These are phyloP conservation scores for Meleagris gallopavo DNA, from an alignment of 2,113 vertebrate species.

Conservation along the genomic window DNA sequence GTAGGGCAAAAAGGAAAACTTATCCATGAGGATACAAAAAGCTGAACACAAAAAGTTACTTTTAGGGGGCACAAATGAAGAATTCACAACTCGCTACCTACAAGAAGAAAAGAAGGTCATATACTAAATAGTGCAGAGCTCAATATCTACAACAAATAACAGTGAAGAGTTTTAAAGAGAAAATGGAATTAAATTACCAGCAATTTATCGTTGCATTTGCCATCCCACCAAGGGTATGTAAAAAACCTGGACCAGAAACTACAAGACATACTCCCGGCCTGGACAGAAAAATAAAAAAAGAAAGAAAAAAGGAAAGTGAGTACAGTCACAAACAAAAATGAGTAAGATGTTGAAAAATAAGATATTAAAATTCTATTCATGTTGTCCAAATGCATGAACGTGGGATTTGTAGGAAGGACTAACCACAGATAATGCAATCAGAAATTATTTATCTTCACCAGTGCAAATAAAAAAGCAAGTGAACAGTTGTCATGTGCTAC, in stretches of 20 bases:
- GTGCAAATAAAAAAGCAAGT: not conserved
- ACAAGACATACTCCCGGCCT: conserved; percentile 95
- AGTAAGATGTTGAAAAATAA: not conserved
- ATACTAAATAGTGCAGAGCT: not conserved
- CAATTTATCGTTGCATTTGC: conserved; percentile 95
- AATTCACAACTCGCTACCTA: not conserved
- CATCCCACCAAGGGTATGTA: conserved; percentile 94
- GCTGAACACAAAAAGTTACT: not conserved
- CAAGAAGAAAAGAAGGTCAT: not conserved
- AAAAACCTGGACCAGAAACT: conserved; percentile 94
- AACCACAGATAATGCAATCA: not conserved
- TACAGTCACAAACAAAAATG: not conserved
- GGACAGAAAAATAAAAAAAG: not conserved
- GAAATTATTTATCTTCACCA: not conserved
- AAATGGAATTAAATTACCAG: conserved; percentile 81
- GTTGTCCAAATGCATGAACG: not conserved
- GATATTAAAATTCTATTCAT: not conserved
- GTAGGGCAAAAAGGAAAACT: not conserved
- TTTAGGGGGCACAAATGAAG: not conserved
- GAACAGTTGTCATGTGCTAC: not conserved
- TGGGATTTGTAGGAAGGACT: not conserved
- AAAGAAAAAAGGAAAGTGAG: not conserved
- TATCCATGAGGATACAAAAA: not conserved
- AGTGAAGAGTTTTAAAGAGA: not conserved
- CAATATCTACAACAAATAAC: not conserved